Evolutionary conservation across 2,797 vertebrate species (phyloP).

Genomic region (Lerista edwardsae): DNA sequence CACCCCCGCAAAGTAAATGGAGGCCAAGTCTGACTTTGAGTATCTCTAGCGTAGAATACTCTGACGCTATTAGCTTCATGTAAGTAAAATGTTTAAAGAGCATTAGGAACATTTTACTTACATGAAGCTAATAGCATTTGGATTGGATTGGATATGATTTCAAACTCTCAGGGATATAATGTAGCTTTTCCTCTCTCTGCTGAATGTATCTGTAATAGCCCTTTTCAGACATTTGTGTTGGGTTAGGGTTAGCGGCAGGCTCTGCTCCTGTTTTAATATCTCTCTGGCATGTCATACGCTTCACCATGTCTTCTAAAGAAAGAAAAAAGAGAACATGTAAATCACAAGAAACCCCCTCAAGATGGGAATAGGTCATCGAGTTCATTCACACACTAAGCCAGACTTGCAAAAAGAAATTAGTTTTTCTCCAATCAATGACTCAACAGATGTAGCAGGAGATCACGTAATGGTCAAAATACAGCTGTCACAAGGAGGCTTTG

Average conservation of each 20-base stretch:
- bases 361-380: background rate
- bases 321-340: background rate
- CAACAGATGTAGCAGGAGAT: background rate
- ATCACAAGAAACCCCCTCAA: background rate
- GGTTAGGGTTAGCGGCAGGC: too few species aligned
- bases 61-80: background rate
- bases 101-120: too few species aligned
- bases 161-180: too few species aligned
- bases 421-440: background rate
- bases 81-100: background rate
- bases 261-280: background rate
- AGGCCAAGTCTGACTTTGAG: constrained; percentile 15
- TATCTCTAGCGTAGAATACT: background rate
- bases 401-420: background rate
- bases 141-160: background rate
- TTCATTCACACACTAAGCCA: background rate
- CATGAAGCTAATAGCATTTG: background rate
- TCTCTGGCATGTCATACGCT: background rate
- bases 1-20: background rate
- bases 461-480: background rate
- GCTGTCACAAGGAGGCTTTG: background rate
- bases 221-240: too few species aligned
- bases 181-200: background rate
- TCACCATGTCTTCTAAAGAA: background rate
- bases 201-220: background rate